Base-by-base conservation (phyloP, 2,888 invertebrate species). In the Epistrophe grossulariae region DNA sequence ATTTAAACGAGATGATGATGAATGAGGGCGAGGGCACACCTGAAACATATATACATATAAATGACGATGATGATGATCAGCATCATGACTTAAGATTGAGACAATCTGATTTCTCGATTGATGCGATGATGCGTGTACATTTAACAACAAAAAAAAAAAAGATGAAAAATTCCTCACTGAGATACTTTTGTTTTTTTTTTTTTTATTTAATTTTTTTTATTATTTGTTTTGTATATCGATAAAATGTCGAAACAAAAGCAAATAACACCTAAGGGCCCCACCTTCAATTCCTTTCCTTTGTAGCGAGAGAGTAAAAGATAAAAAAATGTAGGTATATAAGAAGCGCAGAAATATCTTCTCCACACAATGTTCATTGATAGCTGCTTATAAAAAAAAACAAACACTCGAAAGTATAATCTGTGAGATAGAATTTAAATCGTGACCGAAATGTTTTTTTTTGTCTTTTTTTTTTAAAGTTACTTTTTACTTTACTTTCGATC, bases 351-450 rank as follows among this genome's bases (percentile, higher is more conserved):
- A 66, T 66, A 40, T 68, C 28, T 38, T 68, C 28, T 38, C 71
- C 64, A 38, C 43, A 43, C 40, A 45, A 57, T 66, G 66, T 40
- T 60, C 8, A 11, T 38, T 52, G 52, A 68, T 68, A 68, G 38
- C 55, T 38, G 35, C 35, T 1, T 6, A 35, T 43, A 40, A 3
- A 19, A 62, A 40, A 62, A 60, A 40, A 62, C 4, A 43, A 74
- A 55, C 71, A 59, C 55, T 79, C 57, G 57, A 71, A 66, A 84
- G 79, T 64, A 62, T 62, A 71, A 83, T 87, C 83, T 83, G 66
- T 79, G 87, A 87, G 83, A 87, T 87, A 83, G 87, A 87, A 87
- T 79, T 87, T 83, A 79, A 83, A 87, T 87, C 87, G 87, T 87
- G 87, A 87, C 87, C 79, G 55, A 87, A 82, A 83, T 76, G 74